These are phyloP conservation scores for Dendrocopos noguchii DNA, from an alignment of 2,113 vertebrate genomes.

Conservation along the genomic window DNA sequence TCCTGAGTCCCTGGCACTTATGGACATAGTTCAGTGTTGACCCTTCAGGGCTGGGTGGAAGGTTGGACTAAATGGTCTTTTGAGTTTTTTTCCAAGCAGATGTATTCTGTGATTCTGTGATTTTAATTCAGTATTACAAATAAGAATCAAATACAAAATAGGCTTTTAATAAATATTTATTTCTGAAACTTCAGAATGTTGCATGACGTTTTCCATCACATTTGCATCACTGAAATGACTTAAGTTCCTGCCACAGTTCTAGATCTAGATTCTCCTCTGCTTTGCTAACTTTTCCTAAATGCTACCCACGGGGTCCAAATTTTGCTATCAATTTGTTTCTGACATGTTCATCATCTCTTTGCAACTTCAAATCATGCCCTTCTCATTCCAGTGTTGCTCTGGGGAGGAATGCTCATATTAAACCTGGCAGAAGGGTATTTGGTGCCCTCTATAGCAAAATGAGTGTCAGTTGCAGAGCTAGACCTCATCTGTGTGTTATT, in stretches of 20 bases:
- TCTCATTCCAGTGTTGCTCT: not conserved
- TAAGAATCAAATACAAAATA: not conserved
- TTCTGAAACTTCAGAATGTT: not conserved
- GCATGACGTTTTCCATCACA: not conserved
- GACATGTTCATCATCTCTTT: conserved; percentile 57
- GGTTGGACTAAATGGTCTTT: no score
- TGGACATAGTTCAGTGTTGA: no score
- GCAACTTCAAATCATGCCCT: conserved; percentile 78
- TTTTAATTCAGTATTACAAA: not conserved
- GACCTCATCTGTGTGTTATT: not conserved
- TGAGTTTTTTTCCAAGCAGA: no score
- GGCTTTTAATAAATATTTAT: not conserved
- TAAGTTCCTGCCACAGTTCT: not conserved
- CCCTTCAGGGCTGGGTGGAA: no score
- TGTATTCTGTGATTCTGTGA: no score
- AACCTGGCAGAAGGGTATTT: not conserved
- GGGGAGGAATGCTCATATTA: not conserved
- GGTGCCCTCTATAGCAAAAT: not conserved
- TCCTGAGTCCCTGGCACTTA: not conserved
- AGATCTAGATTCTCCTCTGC: not conserved
- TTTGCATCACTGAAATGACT: not conserved
- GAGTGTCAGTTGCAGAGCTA: not conserved
- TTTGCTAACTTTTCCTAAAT: conserved; percentile 72
- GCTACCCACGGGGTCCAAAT: conserved; percentile 76
- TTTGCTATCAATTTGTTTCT: conserved; percentile 71